Conservation (phyloP, 1,140 invertebrate species). For the Drosophila sproati region DNA sequence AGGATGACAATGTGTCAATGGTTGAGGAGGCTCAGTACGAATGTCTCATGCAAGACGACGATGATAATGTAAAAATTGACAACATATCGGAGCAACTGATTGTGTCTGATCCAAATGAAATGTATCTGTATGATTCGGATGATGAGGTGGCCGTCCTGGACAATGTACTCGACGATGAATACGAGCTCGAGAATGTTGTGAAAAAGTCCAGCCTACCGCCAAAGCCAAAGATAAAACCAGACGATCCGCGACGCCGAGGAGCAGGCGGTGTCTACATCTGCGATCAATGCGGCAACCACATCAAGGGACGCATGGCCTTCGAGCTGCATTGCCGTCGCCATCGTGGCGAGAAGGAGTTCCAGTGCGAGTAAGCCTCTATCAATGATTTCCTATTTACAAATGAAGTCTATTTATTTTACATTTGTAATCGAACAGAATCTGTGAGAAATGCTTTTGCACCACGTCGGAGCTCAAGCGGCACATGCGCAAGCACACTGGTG, state of each 20-base stretch:
- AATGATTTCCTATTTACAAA: background rate
- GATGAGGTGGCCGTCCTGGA: conserved; percentile 71
- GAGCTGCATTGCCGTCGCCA: conserved; percentile 73
- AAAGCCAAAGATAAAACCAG: conserved; percentile 57
- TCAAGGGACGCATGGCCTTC: conserved; percentile 72
- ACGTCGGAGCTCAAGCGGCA: conserved; percentile 75
- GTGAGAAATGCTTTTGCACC: conserved; percentile 76
- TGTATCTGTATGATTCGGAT: conserved; percentile 66
- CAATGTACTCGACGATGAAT: conserved; percentile 69
- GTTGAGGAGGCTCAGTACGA: conserved; percentile 70
- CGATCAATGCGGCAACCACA: conserved; percentile 74
- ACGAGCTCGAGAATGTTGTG: conserved; percentile 67
- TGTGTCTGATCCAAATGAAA: conserved; percentile 57
- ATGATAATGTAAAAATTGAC: conserved; percentile 56
- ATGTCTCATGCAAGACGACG: conserved; percentile 55
- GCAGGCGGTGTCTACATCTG: conserved; percentile 70
- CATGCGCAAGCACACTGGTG: conserved; percentile 74
- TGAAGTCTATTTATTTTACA: background rate
- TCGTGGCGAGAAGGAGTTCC: conserved; percentile 70
- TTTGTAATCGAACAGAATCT: conserved; percentile 51
- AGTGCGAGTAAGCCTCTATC: conserved; percentile 65
- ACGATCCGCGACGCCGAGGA: conserved; percentile 61
- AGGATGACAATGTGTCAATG: conserved; percentile 49
- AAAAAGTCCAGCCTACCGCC: conserved; percentile 66
- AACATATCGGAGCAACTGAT: conserved; percentile 45